Percentiles rank a stretch among this genome's conserved stretches.
Evolutionary conservation across 2,113 vertebrate species (phyloP).

Genomic region (Psittacus erithacus): DNA sequence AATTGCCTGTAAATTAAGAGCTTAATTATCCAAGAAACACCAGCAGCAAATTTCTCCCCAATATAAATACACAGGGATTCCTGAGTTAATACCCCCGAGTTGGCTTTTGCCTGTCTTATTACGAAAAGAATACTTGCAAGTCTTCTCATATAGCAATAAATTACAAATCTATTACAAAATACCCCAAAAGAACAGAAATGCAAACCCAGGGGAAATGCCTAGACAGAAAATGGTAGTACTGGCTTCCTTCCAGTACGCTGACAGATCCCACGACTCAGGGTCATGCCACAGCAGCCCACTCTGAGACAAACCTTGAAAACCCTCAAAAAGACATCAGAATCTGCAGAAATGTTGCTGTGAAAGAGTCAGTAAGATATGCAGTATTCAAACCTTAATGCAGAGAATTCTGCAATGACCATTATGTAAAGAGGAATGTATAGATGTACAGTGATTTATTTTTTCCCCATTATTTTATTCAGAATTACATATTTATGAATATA

Average conservation of each 20-base stretch:
- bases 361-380: background rate
- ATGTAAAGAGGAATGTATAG: background rate
- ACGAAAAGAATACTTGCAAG: background rate
- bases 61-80: background rate
- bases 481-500: background rate
- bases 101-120: background rate
- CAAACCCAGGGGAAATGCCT: background rate
- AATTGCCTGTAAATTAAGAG: background rate
- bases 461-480: background rate
- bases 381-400: background rate
- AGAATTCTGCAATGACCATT: background rate
- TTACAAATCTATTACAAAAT: background rate
- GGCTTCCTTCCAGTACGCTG: background rate
- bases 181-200: background rate
- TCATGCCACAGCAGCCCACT: background rate
- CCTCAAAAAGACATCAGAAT: background rate
- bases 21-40: background rate
- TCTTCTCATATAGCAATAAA: background rate
- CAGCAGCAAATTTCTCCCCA: background rate
- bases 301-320: background rate
- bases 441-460: background rate
- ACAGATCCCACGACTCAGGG: background rate
- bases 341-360: background rate
- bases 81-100: background rate
- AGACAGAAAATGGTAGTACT: background rate